phyloP scores from a whole-genome alignment of 2,888 invertebrate genomes.

The Blera fallax region DNA sequence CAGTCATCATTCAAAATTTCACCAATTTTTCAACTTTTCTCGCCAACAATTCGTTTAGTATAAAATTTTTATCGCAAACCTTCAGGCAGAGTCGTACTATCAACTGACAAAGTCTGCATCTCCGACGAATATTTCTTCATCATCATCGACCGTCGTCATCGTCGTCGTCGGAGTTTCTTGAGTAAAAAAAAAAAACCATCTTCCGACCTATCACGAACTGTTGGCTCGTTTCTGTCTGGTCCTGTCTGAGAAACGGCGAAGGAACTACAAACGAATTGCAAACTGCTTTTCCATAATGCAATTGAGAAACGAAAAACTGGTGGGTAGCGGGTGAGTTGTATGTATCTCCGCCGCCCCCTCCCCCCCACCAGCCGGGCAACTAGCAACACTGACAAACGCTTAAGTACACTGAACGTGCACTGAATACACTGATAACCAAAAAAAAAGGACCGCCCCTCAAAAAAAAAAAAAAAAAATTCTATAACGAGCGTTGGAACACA shows the following conservation, averaged over 20 bases:
- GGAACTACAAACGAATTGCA: conserved; percentile 57
- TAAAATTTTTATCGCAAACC: conserved; percentile 58
- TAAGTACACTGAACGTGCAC: conserved; percentile 69
- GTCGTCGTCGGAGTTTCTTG: background rate
- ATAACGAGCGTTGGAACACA: conserved; percentile 58
- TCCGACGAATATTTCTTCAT: conserved; percentile 62
- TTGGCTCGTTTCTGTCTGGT: conserved; percentile 55
- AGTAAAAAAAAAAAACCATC: conserved; percentile 1
- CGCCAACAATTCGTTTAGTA: conserved; percentile 7
- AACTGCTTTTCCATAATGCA: conserved; percentile 61
- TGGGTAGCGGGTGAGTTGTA: too few relatives aligned
- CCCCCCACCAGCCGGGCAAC: conserved; percentile 55
- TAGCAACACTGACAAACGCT: conserved; percentile 68
- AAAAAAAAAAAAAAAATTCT: background rate
- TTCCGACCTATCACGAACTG: conserved; percentile 57
- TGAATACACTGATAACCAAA: conserved; percentile 67
- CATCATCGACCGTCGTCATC: conserved; percentile 32
- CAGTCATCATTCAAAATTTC: conserved; percentile 26
- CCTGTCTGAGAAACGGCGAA: conserved; percentile 19
- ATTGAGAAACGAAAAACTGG: conserved; percentile 24
- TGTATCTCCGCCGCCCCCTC: background rate
- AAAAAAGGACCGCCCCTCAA: background rate
- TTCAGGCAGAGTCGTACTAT: conserved; percentile 60
- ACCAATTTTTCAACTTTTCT: conserved; percentile 20
- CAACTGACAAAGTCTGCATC: conserved; percentile 48